Base-by-base conservation (phyloP, 1,140 invertebrate genomes). In the Streblospio benedicti region DNA sequence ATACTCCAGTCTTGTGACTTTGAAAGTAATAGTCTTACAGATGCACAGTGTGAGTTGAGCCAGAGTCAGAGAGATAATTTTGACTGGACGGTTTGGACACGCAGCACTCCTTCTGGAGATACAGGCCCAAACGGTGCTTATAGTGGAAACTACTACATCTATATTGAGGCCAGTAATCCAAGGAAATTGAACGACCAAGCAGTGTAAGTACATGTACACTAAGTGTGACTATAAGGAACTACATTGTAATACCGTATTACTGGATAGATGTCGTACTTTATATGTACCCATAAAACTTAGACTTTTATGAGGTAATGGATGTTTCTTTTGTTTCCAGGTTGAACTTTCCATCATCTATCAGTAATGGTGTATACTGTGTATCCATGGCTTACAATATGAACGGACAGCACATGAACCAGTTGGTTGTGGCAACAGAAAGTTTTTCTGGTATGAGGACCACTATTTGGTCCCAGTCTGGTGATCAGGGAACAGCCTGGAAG, bases 101-200 rank as follows among this genome's bases (percentile, higher is more conserved):
- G 57, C 5, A 12, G 27, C 2, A 67, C 66, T n/a, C 47, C 30
- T 14, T 55, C 59, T 12, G 14, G n/a, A 27, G 28, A 32, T 1
- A 67, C 66, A 33, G 66, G 66, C 20, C 66, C 66, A 27, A 25
- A 30, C 9, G 60, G 57, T 57, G 72, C 54, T 2, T 49, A 25
- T 43, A 41, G 47, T 41, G 69, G 73, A 69, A 23, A 31, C 1
- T 67, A 71, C 44, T 76, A 73, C 59, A 58, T 70, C 16, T 75
- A 70, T 59, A 73, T 72, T 56, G 73, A 74, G 57, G 51, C 73
- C 27, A 71, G 69, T n/a, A 59, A 62, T 0, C 72, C 71, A 20
- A 43, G 65, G 4, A 44, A 56, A 38, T 47, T 59, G 27, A 67
- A 69, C 12, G 62, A 69, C 32, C 60, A 59, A 4, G 59, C 59